Evolutionary conservation across 2,797 vertebrate species (phyloP).

Genomic region (Buceros bicornis): DNA sequence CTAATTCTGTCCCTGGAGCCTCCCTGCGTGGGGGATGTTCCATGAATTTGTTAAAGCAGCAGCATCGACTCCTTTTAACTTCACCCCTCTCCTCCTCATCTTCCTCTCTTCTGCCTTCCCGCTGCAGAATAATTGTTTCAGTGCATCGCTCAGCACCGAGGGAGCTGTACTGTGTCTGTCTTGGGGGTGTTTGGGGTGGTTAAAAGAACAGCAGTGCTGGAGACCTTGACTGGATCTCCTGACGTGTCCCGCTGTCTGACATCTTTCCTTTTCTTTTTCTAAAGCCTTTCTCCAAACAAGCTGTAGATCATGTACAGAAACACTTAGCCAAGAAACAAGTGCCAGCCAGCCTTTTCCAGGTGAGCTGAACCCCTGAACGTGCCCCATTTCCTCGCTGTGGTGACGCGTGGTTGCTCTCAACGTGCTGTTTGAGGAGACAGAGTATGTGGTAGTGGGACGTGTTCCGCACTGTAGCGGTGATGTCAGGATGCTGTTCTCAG

Average conservation of each 20-base stretch:
- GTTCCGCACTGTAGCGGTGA: neutral
- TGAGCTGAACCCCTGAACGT: conserved; percentile 65
- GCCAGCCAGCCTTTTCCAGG: conserved; percentile 94
- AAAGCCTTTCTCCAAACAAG: conserved; percentile 94
- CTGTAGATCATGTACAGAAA: conserved; percentile 94
- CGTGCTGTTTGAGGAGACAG: neutral
- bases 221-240: neutral
- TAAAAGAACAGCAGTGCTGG: neutral
- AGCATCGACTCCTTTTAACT: neutral
- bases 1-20: neutral
- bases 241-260: neutral
- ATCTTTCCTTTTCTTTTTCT: neutral
- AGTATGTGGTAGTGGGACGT: neutral
- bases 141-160: neutral
- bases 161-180: neutral
- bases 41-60: neutral
- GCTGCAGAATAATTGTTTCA: neutral
- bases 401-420: neutral
- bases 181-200: neutral
- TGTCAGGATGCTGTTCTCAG: neutral
- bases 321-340: conserved; percentile 94
- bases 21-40: neutral
- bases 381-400: neutral
- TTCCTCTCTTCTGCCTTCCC: neutral
- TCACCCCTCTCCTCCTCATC: neutral